These are phyloP conservation scores for Plutomurus gul DNA, from an alignment of 1,140 invertebrate genomes.

Conservation along the genomic window DNA sequence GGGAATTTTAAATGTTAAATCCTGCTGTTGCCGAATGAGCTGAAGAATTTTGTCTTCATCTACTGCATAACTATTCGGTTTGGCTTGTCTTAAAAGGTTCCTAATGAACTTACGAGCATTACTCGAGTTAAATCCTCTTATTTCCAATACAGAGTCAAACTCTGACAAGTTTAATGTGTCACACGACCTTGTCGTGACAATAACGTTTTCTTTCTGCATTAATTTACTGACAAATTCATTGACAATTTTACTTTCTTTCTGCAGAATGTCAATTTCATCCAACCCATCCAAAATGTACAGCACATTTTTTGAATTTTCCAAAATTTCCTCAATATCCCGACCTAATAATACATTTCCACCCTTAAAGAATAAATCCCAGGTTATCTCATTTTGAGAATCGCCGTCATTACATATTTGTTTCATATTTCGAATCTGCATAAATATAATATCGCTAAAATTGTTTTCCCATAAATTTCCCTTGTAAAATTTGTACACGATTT, in stretches of 20 bases:
- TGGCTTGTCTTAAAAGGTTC: background rate
- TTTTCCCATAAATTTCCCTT: background rate
- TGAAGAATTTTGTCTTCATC: background rate
- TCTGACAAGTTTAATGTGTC: background rate
- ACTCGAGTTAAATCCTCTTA: background rate
- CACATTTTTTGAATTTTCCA: background rate
- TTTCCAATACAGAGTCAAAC: background rate
- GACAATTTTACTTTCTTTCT: background rate
- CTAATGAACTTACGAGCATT: background rate
- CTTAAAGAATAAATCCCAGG: background rate
- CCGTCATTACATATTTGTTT: too few relatives aligned
- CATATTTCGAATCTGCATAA: background rate
- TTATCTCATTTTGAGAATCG: too few relatives aligned
- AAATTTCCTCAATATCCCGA: too few relatives aligned
- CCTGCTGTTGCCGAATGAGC: background rate
- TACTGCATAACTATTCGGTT: too few relatives aligned
- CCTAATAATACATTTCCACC: too few relatives aligned
- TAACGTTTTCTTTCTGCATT: background rate
- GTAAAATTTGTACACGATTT: background rate
- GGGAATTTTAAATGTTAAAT: background rate
- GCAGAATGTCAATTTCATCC: background rate
- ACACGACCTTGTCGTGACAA: background rate
- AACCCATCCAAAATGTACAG: background rate
- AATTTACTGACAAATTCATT: background rate
- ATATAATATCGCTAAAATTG: background rate